Conservation (phyloP, 2,113 vertebrate species). For the Lagopus leucura region DNA sequence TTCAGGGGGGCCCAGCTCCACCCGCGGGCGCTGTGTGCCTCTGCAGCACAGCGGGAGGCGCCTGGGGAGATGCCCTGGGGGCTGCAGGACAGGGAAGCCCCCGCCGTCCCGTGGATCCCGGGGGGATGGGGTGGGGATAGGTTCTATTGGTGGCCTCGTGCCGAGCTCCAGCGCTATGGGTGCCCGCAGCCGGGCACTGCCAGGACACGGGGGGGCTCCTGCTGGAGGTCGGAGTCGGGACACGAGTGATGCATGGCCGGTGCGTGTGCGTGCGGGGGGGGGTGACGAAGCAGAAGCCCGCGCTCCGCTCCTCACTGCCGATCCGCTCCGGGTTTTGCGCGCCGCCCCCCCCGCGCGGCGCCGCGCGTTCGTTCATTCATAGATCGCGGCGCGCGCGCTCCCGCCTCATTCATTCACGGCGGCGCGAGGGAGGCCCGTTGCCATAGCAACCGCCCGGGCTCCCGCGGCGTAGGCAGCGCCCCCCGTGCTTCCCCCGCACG, state of each 20-base stretch:
- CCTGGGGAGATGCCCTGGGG: neutral
- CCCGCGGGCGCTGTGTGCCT: no score
- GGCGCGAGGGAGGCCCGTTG: neutral
- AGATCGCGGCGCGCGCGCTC: constrained; percentile 20
- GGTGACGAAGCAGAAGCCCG: neutral
- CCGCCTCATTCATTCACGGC: constrained; percentile 38
- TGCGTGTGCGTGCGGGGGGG: no score
- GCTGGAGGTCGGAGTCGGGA: no score
- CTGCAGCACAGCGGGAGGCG: no score
- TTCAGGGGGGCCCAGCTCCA: no score
- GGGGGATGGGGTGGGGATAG: no score
- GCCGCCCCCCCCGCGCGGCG: neutral
- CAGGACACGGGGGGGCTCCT: no score
- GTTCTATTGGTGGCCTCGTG: no score
- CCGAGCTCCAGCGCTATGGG: neutral
- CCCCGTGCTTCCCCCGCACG: neutral
- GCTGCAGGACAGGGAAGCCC: neutral
- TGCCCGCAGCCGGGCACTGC: no score
- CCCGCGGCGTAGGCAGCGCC: neutral
- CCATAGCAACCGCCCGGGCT: neutral
- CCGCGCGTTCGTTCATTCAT: constrained; percentile 38
- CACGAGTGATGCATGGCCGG: no score
- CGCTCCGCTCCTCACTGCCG: neutral
- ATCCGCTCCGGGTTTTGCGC: neutral
- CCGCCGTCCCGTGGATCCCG: neutral